Percentiles rank a stretch among this genome's conserved stretches.
These are phyloP conservation scores for Pangasius djambal DNA, from an alignment of 2,797 vertebrate genomes.

Conservation along the genomic window DNA sequence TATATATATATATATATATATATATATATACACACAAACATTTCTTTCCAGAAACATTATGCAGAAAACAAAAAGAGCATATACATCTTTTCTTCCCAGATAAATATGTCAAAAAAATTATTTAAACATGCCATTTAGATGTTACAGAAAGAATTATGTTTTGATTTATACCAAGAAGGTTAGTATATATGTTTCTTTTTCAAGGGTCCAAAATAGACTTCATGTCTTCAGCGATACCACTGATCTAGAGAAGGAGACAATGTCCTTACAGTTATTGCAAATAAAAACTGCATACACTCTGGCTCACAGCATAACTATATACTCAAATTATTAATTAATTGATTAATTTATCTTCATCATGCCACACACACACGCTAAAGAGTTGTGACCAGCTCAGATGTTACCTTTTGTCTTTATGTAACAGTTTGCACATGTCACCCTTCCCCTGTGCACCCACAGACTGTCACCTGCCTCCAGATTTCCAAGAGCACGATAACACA, in stretches of 20 bases:
- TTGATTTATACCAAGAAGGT: neutral
- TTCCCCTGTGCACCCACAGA: slow-evolving; percentile 48
- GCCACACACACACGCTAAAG: neutral
- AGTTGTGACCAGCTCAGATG: neutral
- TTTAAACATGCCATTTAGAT: neutral
- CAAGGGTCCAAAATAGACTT: neutral
- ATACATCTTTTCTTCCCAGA: neutral
- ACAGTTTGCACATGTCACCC: slow-evolving; percentile 42
- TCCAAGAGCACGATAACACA: slow-evolving; percentile 38
- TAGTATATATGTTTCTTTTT: neutral
- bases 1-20: too few species aligned
- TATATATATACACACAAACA: neutral
- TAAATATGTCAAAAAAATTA: neutral
- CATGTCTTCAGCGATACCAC: slow-evolving; percentile 41
- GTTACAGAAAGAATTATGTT: neutral
- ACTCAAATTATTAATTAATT: neutral
- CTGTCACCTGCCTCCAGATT: slow-evolving; percentile 40
- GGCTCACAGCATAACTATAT: neutral
- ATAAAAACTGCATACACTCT: neutral
- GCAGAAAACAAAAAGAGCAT: neutral
- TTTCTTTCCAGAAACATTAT: neutral
- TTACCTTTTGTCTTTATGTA: slow-evolving; percentile 46
- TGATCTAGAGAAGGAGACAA: slow-evolving; percentile 39
- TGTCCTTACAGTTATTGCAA: neutral
- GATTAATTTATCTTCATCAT: neutral